Evolutionary conservation across 2,113 vertebrate species (phyloP).

Genomic region (Phrynosoma platyrhinos): DNA sequence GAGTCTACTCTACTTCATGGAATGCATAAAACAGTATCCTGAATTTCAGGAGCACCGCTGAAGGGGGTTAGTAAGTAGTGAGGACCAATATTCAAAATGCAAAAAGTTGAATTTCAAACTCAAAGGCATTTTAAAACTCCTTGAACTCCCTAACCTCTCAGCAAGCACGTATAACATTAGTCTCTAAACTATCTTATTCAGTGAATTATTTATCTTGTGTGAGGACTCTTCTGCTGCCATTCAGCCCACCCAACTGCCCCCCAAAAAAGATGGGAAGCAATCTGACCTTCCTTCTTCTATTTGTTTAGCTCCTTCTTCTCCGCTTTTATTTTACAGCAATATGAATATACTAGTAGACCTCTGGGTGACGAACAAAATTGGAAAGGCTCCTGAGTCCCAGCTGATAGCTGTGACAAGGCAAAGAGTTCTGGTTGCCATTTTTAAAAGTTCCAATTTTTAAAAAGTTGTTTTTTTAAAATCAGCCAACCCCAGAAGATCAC

Average conservation of each 20-base stretch:
- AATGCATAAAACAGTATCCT: background rate
- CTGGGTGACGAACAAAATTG: background rate
- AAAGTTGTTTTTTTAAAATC: background rate
- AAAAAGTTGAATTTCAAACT: background rate
- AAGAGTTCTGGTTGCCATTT: too few species aligned
- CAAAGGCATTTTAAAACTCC: background rate
- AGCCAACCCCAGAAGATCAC: background rate
- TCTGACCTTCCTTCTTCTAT: background rate
- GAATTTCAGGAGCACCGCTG: background rate
- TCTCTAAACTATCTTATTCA: background rate
- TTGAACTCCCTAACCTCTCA: background rate
- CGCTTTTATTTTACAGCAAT: background rate
- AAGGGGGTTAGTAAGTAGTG: background rate
- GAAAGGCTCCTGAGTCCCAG: background rate
- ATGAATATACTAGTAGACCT: background rate
- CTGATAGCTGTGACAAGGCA: background rate
- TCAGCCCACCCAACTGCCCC: background rate
- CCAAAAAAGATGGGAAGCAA: background rate
- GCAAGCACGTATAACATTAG: background rate
- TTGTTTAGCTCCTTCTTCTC: background rate
- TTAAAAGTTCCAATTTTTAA: too few species aligned
- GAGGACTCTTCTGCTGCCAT: background rate
- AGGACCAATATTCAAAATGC: background rate
- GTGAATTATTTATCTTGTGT: background rate
- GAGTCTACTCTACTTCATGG: background rate